Evolutionary conservation across 2,113 vertebrate genomes (phyloP).

Genomic region (Rana temporaria): DNA sequence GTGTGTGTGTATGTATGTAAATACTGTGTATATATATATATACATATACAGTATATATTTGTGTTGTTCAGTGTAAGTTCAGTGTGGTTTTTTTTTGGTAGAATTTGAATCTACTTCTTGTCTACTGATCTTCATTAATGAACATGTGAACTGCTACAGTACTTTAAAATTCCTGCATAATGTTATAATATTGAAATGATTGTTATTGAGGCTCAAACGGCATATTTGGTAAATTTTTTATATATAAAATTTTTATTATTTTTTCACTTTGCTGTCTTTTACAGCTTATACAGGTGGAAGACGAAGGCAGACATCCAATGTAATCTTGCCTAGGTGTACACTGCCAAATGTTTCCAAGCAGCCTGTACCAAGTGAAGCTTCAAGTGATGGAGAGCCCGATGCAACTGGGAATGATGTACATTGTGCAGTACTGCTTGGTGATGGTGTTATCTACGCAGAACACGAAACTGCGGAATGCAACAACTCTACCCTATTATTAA

Average conservation of each 20-base stretch:
- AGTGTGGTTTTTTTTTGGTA: no score
- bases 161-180: no score
- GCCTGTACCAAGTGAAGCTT: not conserved
- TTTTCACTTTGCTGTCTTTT: slow-evolving; percentile 45
- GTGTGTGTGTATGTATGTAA: no score
- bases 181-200: not conserved
- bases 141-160: no score
- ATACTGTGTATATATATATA: no score
- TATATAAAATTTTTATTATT: not conserved
- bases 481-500: not conserved
- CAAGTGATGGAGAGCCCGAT: slow-evolving; percentile 39
- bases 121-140: no score
- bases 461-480: not conserved
- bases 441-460: not conserved
- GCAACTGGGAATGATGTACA: not conserved
- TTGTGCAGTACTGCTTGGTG: not conserved
- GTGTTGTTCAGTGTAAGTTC: no score
- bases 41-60: no score
- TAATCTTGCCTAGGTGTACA: not conserved
- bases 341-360: slow-evolving; percentile 24
- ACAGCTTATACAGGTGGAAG: slow-evolving; percentile 49
- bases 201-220: not conserved
- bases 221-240: not conserved
- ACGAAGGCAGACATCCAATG: not conserved
- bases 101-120: no score